Evolutionary conservation across 1,140 invertebrate species (phyloP).

Genomic region (Limonius californicus): DNA sequence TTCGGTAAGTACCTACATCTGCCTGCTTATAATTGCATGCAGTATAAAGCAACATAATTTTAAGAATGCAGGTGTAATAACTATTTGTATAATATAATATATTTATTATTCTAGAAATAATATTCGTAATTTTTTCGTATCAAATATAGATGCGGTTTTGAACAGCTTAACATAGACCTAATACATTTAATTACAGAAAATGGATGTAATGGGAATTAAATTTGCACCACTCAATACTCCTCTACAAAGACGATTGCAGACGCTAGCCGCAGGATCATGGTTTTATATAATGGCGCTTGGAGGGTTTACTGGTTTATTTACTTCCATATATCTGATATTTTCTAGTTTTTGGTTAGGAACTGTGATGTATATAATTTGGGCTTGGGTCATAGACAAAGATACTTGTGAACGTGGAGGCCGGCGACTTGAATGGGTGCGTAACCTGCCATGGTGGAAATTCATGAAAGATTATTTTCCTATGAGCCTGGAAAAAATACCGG

Average conservation of each 20-base stretch:
- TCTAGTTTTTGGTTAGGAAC: constrained; percentile 53
- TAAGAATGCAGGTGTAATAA: too few species aligned
- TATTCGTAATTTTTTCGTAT: too few species aligned
- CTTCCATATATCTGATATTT: constrained; percentile 52
- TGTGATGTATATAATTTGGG: constrained; percentile 65
- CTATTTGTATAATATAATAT: too few species aligned
- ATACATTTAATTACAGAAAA: too few species aligned
- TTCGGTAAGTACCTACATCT: too few species aligned
- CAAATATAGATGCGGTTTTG: too few species aligned
- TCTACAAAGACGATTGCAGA: constrained; percentile 70
- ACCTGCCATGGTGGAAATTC: constrained; percentile 44
- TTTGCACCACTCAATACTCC: constrained; percentile 81
- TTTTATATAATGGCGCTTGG: constrained; percentile 64
- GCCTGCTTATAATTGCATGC: too few species aligned
- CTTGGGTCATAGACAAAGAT: constrained; percentile 41
- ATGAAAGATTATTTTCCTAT: too few species aligned
- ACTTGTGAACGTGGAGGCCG: constrained; percentile 30
- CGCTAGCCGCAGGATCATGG: constrained; percentile 66
- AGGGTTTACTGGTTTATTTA: constrained; percentile 57
- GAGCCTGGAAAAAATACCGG: constrained; percentile 64
- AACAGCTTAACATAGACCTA: too few species aligned
- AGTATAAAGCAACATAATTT: too few species aligned
- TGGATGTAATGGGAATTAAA: constrained; percentile 48
- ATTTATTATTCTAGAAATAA: too few species aligned
- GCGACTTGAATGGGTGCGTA: constrained; percentile 56